Evolutionary conservation across 2,888 invertebrate species (phyloP), one percentile per base, ranked within the genome.

Genomic region (Chrysina gloriosa): DNA sequence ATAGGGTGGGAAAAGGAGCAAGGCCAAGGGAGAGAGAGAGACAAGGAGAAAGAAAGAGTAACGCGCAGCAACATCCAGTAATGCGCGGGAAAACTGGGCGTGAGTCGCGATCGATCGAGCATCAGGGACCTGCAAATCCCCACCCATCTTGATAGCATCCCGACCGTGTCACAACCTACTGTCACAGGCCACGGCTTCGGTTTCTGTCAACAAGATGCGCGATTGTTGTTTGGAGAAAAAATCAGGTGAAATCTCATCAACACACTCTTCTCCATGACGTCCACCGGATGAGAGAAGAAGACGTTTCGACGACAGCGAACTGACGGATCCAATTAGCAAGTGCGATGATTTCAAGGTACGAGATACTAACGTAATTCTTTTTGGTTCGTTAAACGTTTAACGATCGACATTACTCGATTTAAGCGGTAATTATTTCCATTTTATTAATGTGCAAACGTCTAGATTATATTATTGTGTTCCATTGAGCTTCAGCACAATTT

Each of bases 1-100:
- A 48, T 25, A 56, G 42, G 58, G 58, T 11, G 58, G 42, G 42
- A 29, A 31, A 56, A 16, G 14, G 58, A 42, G 58, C 14, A 71
- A 69, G 70, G 70, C 36, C 67, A 65, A 66, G 69, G 67, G 69
- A 70, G 69, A 67, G 67, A 69, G 72, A 71, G 65, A 68, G 66
- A 68, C 52, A 50, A 50, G n/a, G 42, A 42, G 16, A 27, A 42
- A 31, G 52, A 29, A 1, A 27, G 31, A 11, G 69, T 63, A 75
- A 69, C 73, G 77, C 77, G 77, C 77, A 77, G 77, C 77, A 77
- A 75, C 74, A 74, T 72, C 76, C 70, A 70, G 56, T 68, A 69
- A 74, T 79, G 80, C 80, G 80, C 80, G 80, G 80, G 79, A 80
- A 82, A 80, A 79, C 80, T 78, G 73, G 73, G 73, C 73, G 73